Percentiles rank a stretch among this genome's conserved stretches.
Evolutionary conservation across 2,797 vertebrate species (phyloP).

Genomic region (Catharus ustulatus): DNA sequence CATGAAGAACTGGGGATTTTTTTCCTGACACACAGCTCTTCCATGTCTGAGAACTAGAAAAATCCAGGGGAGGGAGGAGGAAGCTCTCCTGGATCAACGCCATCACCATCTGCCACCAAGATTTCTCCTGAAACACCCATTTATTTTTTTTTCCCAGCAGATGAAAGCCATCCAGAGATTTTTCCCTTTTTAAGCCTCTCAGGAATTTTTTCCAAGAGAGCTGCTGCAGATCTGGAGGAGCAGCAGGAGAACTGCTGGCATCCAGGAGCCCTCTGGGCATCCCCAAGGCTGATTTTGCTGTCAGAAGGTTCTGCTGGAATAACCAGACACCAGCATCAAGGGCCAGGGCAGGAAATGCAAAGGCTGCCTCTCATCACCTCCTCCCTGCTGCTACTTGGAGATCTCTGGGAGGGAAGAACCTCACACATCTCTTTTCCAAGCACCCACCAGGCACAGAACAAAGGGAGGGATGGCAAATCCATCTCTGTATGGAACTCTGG

Average conservation of each 20-base stretch:
- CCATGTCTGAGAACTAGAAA: neutral
- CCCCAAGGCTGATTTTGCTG: neutral
- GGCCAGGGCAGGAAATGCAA: neutral
- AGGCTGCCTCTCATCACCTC: neutral
- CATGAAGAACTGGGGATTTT: neutral
- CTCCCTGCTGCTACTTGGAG: neutral
- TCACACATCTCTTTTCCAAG: fast-evolving
- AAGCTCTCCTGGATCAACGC: constrained; percentile 9
- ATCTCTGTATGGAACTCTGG: fast-evolving
- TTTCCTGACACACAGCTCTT: neutral
- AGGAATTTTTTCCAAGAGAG: neutral
- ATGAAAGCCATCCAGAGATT: neutral
- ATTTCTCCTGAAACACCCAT: neutral
- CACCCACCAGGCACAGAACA: fast-evolving
- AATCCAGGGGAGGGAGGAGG: constrained; percentile 22
- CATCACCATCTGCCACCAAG: constrained; percentile 20
- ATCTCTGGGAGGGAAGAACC: neutral
- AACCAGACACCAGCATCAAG: neutral
- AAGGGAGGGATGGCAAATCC: neutral
- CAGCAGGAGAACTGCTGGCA: neutral
- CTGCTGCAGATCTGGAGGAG: neutral
- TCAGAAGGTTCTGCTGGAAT: neutral
- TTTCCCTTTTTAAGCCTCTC: neutral
- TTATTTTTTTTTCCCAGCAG: neutral
- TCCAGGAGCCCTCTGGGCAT: neutral